phyloP scores from a whole-genome alignment of 2,797 vertebrate species.

The Nannoperca australis region DNA sequence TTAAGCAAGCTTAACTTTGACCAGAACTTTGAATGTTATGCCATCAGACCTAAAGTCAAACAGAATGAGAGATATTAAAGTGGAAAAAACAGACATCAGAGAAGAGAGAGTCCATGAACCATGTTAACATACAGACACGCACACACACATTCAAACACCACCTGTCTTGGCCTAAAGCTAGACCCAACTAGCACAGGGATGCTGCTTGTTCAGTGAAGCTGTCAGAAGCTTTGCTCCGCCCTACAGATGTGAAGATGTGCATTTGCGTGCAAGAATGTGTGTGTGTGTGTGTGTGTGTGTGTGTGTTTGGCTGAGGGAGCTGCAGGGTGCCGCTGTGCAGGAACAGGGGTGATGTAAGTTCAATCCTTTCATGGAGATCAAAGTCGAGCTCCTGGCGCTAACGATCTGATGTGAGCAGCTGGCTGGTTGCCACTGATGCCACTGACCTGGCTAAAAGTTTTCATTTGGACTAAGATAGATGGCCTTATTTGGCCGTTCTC shows the following conservation, averaged over 20 bases:
- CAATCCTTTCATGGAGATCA: slow-evolving; percentile 69
- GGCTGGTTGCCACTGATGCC: slow-evolving; percentile 37
- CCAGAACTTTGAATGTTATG: neutral
- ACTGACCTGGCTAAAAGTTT: slow-evolving; percentile 65
- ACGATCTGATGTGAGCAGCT: slow-evolving; percentile 55
- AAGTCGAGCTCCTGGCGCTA: slow-evolving; percentile 60
- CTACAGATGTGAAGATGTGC: slow-evolving; percentile 59
- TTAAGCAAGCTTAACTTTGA: neutral
- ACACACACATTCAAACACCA: slow-evolving; percentile 40
- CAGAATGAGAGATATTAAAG: slow-evolving; percentile 13
- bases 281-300: slow-evolving; percentile 16
- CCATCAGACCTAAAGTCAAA: neutral
- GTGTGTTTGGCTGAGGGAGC: slow-evolving; percentile 21
- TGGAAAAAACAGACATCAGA: slow-evolving; percentile 38
- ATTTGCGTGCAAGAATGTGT: slow-evolving; percentile 7
- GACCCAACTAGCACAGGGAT: slow-evolving; percentile 29
- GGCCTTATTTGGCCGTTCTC: slow-evolving; percentile 48
- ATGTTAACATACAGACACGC: slow-evolving; percentile 33
- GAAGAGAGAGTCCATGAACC: slow-evolving; percentile 33
- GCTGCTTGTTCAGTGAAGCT: slow-evolving; percentile 49
- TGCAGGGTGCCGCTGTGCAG: slow-evolving; percentile 35
- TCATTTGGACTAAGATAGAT: slow-evolving; percentile 56
- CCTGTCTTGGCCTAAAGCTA: slow-evolving; percentile 61
- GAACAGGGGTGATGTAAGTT: slow-evolving; percentile 48
- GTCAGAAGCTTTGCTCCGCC: slow-evolving; percentile 51